phyloP scores from a whole-genome alignment of 2,888 invertebrate species.

The Lysandra coridon region DNA sequence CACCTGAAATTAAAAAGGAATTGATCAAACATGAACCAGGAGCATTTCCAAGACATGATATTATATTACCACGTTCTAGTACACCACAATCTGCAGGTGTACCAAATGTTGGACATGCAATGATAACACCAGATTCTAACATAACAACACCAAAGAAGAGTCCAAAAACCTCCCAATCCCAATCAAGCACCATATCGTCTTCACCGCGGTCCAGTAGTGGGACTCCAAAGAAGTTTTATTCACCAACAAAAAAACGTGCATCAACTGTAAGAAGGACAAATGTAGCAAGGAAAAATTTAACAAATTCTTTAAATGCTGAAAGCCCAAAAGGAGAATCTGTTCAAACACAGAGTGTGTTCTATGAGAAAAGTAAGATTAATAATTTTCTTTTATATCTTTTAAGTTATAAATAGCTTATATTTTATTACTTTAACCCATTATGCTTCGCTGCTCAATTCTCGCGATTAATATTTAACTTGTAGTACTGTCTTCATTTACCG shows the following conservation, averaged over 20 bases:
- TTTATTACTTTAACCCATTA: neutral
- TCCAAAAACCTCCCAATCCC: neutral
- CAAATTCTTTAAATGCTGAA: slow-evolving; percentile 38
- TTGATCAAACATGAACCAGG: neutral
- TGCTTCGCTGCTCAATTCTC: too few relatives aligned
- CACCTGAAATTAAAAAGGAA: neutral
- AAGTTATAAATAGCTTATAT: neutral
- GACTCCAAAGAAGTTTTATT: slow-evolving; percentile 54
- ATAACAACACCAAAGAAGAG: slow-evolving; percentile 8
- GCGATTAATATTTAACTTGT: too few relatives aligned
- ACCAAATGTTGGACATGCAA: neutral
- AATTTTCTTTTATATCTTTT: neutral
- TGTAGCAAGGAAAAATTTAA: slow-evolving; percentile 53
- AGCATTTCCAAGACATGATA: slow-evolving; percentile 30
- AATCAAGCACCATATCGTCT: neutral
- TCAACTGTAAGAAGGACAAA: slow-evolving; percentile 48
- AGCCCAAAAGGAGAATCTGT: slow-evolving; percentile 40
- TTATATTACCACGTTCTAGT: neutral
- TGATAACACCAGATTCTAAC: neutral
- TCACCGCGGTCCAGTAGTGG: slow-evolving; percentile 42
- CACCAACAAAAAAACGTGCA: slow-evolving; percentile 60
- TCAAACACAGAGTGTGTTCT: slow-evolving; percentile 49
- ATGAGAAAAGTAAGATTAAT: slow-evolving; percentile 67
- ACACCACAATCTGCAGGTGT: slow-evolving; percentile 4
- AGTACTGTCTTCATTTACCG: too few relatives aligned